Evolutionary conservation across 2,797 vertebrate species (phyloP).

Genomic region (Eulemur coronatus): DNA sequence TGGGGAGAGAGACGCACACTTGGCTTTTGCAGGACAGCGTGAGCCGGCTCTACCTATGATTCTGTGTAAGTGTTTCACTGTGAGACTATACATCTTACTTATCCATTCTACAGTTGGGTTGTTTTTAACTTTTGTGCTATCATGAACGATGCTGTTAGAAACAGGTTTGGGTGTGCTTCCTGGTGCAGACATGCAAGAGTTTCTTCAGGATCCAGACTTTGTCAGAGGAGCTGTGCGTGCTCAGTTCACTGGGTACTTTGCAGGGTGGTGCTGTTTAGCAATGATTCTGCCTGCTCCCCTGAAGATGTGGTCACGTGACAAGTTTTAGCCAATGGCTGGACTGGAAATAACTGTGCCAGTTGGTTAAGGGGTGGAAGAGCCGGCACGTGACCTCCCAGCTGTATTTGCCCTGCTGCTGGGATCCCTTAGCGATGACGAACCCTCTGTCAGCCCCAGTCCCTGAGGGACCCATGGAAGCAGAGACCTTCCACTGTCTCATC

Average conservation of each 20-base stretch:
- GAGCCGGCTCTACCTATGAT: too few species aligned
- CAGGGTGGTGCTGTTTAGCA: not conserved
- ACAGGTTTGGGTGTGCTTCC: not conserved
- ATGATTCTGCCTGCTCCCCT: not conserved
- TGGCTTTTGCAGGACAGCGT: not conserved
- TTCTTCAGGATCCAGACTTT: not conserved
- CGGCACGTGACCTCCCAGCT: not conserved
- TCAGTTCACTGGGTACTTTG: not conserved
- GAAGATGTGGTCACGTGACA: not conserved
- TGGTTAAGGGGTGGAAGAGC: not conserved
- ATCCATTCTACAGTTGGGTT: not conserved
- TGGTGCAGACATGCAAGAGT: not conserved
- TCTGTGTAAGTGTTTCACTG: not conserved
- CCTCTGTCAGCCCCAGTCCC: not conserved
- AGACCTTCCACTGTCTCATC: not conserved
- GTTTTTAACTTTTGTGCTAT: not conserved
- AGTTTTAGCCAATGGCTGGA: not conserved
- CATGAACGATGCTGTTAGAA: not conserved
- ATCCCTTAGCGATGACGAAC: fast-evolving
- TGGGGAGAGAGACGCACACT: not conserved
- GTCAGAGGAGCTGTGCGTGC: not conserved
- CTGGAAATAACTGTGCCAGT: not conserved
- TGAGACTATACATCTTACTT: not conserved
- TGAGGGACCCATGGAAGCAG: not conserved
- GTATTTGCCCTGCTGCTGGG: too few species aligned